Conservation (phyloP, 2,888 invertebrate genomes). For the Allophyes oxyacanthae region DNA sequence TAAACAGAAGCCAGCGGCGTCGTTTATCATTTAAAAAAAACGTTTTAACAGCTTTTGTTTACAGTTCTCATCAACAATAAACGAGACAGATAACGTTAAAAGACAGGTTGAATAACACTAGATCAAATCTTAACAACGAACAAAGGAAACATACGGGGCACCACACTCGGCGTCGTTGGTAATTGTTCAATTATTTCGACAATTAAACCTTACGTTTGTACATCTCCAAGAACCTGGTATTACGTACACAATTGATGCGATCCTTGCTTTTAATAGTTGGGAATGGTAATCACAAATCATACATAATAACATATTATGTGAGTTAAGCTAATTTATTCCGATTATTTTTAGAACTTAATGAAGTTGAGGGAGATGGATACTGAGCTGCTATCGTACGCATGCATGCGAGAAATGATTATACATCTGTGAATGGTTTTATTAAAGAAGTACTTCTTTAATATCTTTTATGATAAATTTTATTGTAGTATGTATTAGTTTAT, state of each 20-base stretch:
- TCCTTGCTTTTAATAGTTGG: conserved; percentile 25
- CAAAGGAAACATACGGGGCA: conserved; percentile 33
- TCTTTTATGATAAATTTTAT: not conserved
- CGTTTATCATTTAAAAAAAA: conserved; percentile 23
- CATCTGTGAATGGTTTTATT: conserved; percentile 24
- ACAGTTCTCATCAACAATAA: not conserved
- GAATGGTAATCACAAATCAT: conserved; percentile 41
- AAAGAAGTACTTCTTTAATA: not conserved
- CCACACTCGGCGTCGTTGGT: conserved; percentile 1
- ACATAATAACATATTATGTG: conserved; percentile 51
- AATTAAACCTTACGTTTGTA: conserved; percentile 46
- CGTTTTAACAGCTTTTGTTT: conserved; percentile 7
- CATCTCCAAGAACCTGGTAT: conserved; percentile 33
- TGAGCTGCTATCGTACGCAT: conserved; percentile 19
- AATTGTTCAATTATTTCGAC: conserved; percentile 50
- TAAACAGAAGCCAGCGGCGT: conserved; percentile 13
- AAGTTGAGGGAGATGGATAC: conserved; percentile 13
- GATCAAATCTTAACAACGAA: conserved; percentile 6
- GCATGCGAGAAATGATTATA: conserved; percentile 33
- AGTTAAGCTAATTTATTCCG: conserved; percentile 48
- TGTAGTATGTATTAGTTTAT: no score
- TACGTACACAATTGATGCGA: conserved; percentile 22
- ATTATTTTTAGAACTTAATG: conserved; percentile 38
- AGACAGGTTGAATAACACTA: conserved; percentile 15
- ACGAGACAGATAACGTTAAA: conserved; percentile 3